Conservation (phyloP, 1,140 invertebrate species). For the Pseudomyrmex sp. region DNA sequence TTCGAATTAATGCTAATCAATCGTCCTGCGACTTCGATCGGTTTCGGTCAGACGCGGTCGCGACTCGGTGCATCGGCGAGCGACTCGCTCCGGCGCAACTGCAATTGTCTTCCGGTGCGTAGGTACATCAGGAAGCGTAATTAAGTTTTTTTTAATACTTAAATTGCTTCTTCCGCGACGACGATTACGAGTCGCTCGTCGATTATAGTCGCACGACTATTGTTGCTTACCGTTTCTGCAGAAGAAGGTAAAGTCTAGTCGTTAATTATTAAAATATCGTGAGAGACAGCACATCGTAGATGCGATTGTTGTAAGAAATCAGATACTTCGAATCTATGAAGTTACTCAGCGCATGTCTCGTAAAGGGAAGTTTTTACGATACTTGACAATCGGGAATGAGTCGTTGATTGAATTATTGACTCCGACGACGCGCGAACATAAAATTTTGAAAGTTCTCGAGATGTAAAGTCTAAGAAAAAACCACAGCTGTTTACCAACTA, state of each 20-base stretch:
- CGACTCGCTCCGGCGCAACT: slow-evolving; percentile 7
- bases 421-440: too few relatives aligned
- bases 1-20: slow-evolving; percentile 14
- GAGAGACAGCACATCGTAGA: too few relatives aligned
- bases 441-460: too few relatives aligned
- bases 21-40: not conserved
- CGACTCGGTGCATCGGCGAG: not conserved
- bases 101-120: slow-evolving; percentile 46
- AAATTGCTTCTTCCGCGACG: slow-evolving; percentile 71
- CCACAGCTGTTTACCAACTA: too few relatives aligned
- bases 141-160: slow-evolving; percentile 64
- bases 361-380: too few relatives aligned
- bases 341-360: too few relatives aligned
- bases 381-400: too few relatives aligned
- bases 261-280: not conserved
- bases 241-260: slow-evolving; percentile 41
- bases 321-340: too few relatives aligned
- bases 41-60: slow-evolving; percentile 9
- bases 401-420: too few relatives aligned
- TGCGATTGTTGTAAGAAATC: too few relatives aligned
- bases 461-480: too few relatives aligned
- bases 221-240: slow-evolving; percentile 48
- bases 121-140: slow-evolving; percentile 68
- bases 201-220: slow-evolving; percentile 51
- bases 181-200: slow-evolving; percentile 51